phyloP scores from a whole-genome alignment of 2,888 invertebrate species.

The Pyralis farinalis region DNA sequence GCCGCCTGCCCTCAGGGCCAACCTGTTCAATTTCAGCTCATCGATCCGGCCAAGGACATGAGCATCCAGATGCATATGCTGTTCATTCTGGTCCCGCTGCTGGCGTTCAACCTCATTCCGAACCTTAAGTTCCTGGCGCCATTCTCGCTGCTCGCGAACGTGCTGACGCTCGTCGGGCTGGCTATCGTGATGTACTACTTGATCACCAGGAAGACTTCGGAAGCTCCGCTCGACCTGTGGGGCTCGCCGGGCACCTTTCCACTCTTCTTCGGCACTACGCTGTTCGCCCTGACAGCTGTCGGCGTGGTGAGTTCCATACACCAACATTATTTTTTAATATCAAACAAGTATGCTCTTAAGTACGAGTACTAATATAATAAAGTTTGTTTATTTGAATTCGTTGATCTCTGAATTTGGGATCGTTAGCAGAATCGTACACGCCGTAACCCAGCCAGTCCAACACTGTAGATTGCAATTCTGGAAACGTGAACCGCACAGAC shows the following conservation, averaged over 20 bases:
- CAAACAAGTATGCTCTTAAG: no score
- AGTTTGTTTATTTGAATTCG: no score
- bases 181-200: conserved; percentile 88
- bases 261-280: conserved; percentile 93
- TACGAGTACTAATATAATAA: no score
- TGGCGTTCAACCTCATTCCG: conserved; percentile 86
- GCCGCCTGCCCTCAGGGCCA: background rate
- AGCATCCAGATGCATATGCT: conserved; percentile 83
- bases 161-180: conserved; percentile 88
- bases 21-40: conserved; percentile 53
- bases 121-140: conserved; percentile 91
- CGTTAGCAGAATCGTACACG: no score
- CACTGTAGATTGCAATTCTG: no score
- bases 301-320: conserved; percentile 89
- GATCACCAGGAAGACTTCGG: conserved; percentile 73
- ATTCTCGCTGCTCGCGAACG: conserved; percentile 91
- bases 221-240: conserved; percentile 65
- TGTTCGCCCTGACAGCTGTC: conserved; percentile 93
- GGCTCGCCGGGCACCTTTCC: conserved; percentile 78
- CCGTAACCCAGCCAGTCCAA: no score
- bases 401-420: no score
- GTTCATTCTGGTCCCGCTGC: conserved; percentile 84
- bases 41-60: conserved; percentile 59
- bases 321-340: no score
- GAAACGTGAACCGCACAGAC: no score